Evolutionary conservation across 1,140 invertebrate genomes (phyloP).

Genomic region (Drosophila parabipectinata): DNA sequence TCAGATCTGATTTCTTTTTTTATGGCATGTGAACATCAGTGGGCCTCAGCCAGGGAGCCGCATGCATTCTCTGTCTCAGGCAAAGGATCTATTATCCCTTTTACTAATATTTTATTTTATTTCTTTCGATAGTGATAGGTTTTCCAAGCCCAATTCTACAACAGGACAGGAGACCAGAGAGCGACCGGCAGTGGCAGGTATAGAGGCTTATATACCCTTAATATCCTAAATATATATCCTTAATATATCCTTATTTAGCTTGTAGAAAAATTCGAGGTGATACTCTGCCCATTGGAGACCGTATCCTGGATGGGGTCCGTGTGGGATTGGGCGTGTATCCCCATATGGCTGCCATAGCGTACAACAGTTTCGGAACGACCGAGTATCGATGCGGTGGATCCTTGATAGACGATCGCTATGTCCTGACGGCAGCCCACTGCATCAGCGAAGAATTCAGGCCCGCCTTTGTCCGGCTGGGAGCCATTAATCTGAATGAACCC

Average conservation of each 20-base stretch:
- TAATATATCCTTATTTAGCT: constrained; percentile 20
- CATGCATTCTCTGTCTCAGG: constrained; percentile 44
- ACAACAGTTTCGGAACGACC: constrained; percentile 23
- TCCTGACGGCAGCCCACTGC: constrained; percentile 91
- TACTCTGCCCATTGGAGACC: constrained; percentile 17
- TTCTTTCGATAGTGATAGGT: neutral
- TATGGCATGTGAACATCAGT: constrained; percentile 40
- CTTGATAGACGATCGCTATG: constrained; percentile 83
- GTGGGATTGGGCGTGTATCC: constrained; percentile 68
- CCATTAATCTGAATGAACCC: constrained; percentile 46
- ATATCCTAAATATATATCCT: neutral
- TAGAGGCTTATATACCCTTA: neutral
- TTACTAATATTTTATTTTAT: neutral
- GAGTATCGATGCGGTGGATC: constrained; percentile 85
- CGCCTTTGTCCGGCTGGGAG: constrained; percentile 62
- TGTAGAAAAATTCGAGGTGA: constrained; percentile 30
- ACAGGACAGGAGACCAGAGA: constrained; percentile 14
- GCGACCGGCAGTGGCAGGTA: constrained; percentile 28
- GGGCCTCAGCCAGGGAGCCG: constrained; percentile 44
- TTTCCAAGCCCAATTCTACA: neutral
- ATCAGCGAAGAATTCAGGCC: constrained; percentile 81
- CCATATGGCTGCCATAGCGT: constrained; percentile 77
- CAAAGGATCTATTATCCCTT: neutral
- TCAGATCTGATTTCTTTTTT: constrained; percentile 1
- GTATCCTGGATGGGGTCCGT: constrained; percentile 68